phyloP scores from a whole-genome alignment of 2,797 vertebrate species.

The Hippopotamyrus pictus region DNA sequence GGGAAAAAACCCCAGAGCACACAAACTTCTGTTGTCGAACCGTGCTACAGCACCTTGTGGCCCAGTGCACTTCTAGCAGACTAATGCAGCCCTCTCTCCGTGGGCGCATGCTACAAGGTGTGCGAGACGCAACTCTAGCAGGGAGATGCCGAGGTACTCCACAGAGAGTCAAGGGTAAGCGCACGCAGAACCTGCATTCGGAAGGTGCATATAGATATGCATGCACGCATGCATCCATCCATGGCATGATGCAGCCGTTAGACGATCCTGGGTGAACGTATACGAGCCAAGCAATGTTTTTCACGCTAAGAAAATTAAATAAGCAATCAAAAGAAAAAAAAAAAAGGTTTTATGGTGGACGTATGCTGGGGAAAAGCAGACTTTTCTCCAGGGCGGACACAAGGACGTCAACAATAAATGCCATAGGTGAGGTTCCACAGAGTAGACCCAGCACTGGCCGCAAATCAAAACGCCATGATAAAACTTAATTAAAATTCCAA shows the following conservation, averaged over 20 bases:
- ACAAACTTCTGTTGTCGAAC: neutral
- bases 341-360: neutral
- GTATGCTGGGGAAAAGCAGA: neutral
- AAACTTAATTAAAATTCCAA: conserved; percentile 7
- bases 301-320: neutral
- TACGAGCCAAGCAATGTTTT: neutral
- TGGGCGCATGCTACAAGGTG: neutral
- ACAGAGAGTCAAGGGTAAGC: neutral
- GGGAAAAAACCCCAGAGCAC: neutral
- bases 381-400: neutral
- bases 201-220: neutral
- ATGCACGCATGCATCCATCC: neutral
- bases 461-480: neutral
- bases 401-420: neutral
- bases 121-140: neutral
- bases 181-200: neutral
- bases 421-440: neutral
- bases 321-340: neutral
- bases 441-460: neutral
- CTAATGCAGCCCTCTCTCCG: neutral
- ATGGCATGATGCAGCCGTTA: neutral
- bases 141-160: neutral
- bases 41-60: neutral
- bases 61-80: neutral
- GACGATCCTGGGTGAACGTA: neutral